phyloP scores from a whole-genome alignment of 2,797 vertebrate species.

The Argya squamiceps region DNA sequence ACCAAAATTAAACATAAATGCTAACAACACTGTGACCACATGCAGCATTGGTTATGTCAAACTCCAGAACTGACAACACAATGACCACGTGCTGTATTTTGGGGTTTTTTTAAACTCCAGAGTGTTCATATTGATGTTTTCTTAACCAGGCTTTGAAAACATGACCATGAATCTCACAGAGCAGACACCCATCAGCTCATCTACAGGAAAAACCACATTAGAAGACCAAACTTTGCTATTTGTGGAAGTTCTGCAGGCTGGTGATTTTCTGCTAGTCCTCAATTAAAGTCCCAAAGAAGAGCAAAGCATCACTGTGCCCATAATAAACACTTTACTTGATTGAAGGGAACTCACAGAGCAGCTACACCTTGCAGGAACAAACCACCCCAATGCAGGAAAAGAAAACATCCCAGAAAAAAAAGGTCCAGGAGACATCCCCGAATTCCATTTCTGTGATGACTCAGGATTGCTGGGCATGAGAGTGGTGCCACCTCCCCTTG shows the following conservation, averaged over 20 bases:
- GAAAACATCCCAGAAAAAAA: neutral
- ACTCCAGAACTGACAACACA: neutral
- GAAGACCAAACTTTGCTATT: neutral
- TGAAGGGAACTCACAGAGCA: neutral
- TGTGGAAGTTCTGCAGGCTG: neutral
- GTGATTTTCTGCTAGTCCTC: neutral
- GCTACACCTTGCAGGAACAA: neutral
- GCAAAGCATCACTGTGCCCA: neutral
- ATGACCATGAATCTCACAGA: neutral
- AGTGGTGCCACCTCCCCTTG: neutral
- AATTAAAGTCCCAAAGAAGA: neutral
- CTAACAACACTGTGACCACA: neutral
- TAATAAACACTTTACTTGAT: neutral
- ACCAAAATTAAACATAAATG: neutral
- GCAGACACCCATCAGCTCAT: neutral
- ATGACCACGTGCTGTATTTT: neutral
- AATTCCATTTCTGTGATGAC: neutral
- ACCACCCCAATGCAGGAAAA: neutral
- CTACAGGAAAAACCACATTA: neutral
- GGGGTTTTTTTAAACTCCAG: neutral
- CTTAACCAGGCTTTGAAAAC: neutral
- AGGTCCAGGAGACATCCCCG: neutral
- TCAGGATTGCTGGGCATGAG: neutral
- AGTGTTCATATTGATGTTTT: neutral
- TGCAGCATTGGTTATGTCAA: neutral